Conservation (phyloP, 2,113 vertebrate species). For the Planiliza haematocheilus region DNA sequence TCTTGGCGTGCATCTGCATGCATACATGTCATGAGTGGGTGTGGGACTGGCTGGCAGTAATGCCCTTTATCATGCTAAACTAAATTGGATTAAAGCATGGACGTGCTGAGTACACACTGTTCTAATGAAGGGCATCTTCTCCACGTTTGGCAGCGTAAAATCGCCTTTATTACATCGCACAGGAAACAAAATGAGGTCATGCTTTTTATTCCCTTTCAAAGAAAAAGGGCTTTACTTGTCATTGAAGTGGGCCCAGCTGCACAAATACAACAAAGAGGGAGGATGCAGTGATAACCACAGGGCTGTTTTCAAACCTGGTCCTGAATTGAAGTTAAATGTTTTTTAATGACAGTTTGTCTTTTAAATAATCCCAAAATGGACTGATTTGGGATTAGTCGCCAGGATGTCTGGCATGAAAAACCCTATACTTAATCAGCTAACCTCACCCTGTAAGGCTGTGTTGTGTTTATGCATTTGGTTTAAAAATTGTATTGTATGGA, state of each 20-base stretch:
- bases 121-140: constrained; percentile 80
- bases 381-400: not conserved
- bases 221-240: constrained; percentile 40
- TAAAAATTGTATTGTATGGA: not conserved
- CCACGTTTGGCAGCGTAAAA: constrained; percentile 76
- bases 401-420: constrained; percentile 6
- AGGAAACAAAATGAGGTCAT: constrained; percentile 73
- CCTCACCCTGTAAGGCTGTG: not conserved
- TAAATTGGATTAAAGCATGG: constrained; percentile 79
- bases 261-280: constrained; percentile 11
- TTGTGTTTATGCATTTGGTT: not conserved
- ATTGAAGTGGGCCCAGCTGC: constrained; percentile 12
- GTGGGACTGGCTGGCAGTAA: constrained; percentile 47
- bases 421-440: constrained; percentile 11
- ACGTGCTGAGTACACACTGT: constrained; percentile 36
- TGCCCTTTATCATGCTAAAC: constrained; percentile 76
- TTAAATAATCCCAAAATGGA: constrained; percentile 25
- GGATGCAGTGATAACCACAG: not conserved
- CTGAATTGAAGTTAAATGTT: constrained; percentile 18
- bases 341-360: constrained; percentile 23
- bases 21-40: constrained; percentile 32
- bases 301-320: constrained; percentile 14
- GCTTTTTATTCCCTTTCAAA: constrained; percentile 57
- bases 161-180: constrained; percentile 79
- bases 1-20: constrained; percentile 14